Percentiles rank a stretch among this genome's conserved stretches.
These are phyloP conservation scores for Drosophila ananassae DNA, from an alignment of 1,140 invertebrate genomes.

Conservation along the genomic window DNA sequence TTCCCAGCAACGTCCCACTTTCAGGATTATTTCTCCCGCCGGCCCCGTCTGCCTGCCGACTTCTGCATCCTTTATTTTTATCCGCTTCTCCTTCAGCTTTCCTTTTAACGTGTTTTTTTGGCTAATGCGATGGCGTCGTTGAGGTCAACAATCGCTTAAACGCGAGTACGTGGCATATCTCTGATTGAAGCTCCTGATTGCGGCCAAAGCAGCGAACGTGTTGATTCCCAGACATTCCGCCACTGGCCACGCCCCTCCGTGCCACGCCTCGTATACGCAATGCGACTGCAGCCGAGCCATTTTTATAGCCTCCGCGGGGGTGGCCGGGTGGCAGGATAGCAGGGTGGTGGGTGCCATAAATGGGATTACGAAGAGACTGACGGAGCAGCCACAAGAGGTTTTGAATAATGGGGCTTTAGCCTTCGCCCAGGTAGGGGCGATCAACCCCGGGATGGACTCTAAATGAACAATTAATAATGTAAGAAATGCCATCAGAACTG, in stretches of 20 bases:
- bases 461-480: slow-evolving; percentile 2
- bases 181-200: slow-evolving; percentile 70
- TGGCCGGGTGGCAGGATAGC: no score
- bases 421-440: not conserved
- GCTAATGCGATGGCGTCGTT: slow-evolving; percentile 52
- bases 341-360: slow-evolving; percentile 28
- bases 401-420: slow-evolving; percentile 11
- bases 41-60: not conserved
- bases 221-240: slow-evolving; percentile 48
- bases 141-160: slow-evolving; percentile 78
- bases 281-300: slow-evolving; percentile 40
- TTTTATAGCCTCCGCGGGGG: not conserved
- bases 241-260: not conserved
- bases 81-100: slow-evolving; percentile 24
- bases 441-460: not conserved
- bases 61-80: slow-evolving; percentile 6
- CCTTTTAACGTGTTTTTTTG: slow-evolving; percentile 10
- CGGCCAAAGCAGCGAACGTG: slow-evolving; percentile 55
- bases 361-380: slow-evolving; percentile 33
- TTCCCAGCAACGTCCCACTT: not conserved
- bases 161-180: slow-evolving; percentile 74
- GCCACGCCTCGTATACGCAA: slow-evolving; percentile 47
- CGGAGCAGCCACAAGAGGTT: not conserved
- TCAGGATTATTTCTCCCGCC: slow-evolving; percentile 20
- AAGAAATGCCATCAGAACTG: not conserved